Evolutionary conservation across 2,113 vertebrate genomes (phyloP).

Genomic region (Varanus salvator): DNA sequence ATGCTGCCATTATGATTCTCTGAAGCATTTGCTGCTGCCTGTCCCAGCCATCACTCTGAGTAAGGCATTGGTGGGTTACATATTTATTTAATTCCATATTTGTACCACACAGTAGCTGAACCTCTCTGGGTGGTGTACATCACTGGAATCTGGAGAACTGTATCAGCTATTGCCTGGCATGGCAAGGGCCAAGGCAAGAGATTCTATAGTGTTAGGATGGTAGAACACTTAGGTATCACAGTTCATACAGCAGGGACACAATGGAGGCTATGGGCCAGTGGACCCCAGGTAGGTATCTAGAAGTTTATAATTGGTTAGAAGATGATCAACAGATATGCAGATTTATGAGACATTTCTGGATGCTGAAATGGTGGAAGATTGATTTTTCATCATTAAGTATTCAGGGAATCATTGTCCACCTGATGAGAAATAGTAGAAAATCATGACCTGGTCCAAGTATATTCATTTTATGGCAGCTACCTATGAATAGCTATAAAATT

Average conservation of each 20-base stretch:
- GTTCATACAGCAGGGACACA: too few relatives aligned
- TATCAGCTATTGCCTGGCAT: too few relatives aligned
- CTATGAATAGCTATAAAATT: not conserved
- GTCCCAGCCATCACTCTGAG: too few relatives aligned
- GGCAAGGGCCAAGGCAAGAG: too few relatives aligned
- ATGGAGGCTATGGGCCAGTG: not conserved
- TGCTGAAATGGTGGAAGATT: not conserved
- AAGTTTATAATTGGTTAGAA: not conserved
- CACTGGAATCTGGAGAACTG: too few relatives aligned
- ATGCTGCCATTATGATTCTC: too few relatives aligned
- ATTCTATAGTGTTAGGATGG: not conserved
- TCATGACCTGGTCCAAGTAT: not conserved
- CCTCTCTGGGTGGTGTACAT: too few relatives aligned
- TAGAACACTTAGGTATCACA: not conserved
- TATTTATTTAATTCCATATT: too few relatives aligned
- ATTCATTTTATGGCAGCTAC: not conserved
- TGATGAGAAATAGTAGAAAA: constrained; percentile 4
- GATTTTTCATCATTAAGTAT: not conserved
- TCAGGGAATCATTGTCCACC: not conserved
- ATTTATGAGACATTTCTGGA: not conserved
- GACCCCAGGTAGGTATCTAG: not conserved
- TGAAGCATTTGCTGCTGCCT: too few relatives aligned
- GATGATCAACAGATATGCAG: not conserved
- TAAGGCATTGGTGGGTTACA: too few relatives aligned
- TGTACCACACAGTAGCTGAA: too few relatives aligned